Conservation (phyloP, 1,140 invertebrate species). For the Eciton burchellii region DNA sequence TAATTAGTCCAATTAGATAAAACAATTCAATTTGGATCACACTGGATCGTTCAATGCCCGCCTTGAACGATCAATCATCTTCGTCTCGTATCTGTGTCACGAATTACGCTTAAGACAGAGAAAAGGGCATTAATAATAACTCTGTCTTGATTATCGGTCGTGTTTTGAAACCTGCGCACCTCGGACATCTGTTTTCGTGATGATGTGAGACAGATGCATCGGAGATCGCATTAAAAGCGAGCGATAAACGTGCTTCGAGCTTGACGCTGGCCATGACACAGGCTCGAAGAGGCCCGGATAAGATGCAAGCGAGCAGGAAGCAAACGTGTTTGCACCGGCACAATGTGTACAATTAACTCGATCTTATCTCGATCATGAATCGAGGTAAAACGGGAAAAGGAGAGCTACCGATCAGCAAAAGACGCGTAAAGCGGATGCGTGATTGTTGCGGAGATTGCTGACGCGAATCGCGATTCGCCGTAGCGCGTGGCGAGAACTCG, state of each 20-base stretch:
- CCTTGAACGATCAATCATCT: slow-evolving; percentile 58
- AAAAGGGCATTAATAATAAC: slow-evolving; percentile 43
- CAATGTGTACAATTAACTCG: not conserved
- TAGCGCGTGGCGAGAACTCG: too few species aligned
- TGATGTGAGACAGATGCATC: not conserved
- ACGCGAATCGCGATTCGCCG: too few species aligned
- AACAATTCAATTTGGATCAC: slow-evolving; percentile 41
- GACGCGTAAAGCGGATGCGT: too few species aligned
- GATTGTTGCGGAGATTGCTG: too few species aligned
- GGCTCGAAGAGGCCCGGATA: not conserved
- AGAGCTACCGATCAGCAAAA: too few species aligned
- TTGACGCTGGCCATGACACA: not conserved
- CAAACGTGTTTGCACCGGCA: not conserved
- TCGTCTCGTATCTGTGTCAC: slow-evolving; percentile 42
- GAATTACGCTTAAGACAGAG: slow-evolving; percentile 49
- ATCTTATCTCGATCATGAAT: too few species aligned
- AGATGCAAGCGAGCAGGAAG: not conserved
- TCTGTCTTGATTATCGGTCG: too few species aligned
- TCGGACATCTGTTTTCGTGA: slow-evolving; percentile 1
- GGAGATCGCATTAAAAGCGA: not conserved
- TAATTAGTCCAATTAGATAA: too few species aligned
- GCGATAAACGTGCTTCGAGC: not conserved
- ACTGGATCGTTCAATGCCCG: too few species aligned
- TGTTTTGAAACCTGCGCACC: not conserved
- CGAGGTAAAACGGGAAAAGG: too few species aligned